Percentiles rank a stretch among this genome's conserved stretches.
These are phyloP conservation scores for Calcarius lapponicus DNA, from an alignment of 2,797 vertebrate species.

Conservation along the genomic window DNA sequence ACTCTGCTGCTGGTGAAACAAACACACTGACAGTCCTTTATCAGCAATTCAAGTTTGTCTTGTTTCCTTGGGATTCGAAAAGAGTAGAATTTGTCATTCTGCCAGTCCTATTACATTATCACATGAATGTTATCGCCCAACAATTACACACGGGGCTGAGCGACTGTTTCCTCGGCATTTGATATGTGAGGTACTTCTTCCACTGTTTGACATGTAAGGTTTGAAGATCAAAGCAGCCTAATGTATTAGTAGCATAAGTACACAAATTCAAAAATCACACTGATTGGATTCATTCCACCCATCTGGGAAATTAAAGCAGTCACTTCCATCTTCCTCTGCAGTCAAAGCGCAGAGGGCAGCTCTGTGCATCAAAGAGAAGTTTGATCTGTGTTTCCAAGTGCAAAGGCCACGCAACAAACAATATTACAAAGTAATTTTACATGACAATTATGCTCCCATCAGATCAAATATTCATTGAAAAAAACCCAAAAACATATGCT, in stretches of 20 bases:
- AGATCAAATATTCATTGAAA: background rate
- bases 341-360: background rate
- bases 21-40: background rate
- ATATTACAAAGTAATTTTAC: background rate
- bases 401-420: background rate
- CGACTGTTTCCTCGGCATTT: background rate
- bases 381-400: background rate
- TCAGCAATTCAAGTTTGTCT: background rate
- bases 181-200: background rate
- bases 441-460: background rate
- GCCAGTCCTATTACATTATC: background rate
- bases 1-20: background rate
- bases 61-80: background rate
- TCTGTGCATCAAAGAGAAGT: background rate
- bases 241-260: background rate
- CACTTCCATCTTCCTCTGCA: background rate
- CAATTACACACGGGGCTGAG: background rate
- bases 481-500: fast-evolving
- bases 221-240: background rate
- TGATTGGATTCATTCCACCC: background rate
- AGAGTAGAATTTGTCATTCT: background rate
- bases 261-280: background rate
- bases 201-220: background rate
- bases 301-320: background rate
- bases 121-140: background rate